Conservation (phyloP, 1,140 invertebrate genomes). For the Bombus impatiens region DNA sequence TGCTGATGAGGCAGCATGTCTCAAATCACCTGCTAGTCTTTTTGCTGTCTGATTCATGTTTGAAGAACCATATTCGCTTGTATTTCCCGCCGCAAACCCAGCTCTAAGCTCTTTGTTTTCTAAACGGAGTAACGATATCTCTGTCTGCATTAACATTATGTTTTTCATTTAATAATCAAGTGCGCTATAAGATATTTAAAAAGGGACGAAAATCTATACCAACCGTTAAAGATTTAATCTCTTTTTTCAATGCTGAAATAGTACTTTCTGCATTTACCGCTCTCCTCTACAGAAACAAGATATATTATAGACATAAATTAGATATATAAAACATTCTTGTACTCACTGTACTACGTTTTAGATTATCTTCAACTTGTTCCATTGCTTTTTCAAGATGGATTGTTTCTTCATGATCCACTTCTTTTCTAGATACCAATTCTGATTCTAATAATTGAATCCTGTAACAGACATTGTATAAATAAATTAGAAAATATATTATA, state of each 20-base stretch:
- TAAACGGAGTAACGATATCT: constrained; percentile 80
- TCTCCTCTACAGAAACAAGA: constrained; percentile 80
- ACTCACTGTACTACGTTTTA: constrained; percentile 84
- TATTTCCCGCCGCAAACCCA: constrained; percentile 71
- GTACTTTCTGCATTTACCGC: constrained; percentile 83
- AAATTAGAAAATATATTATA: constrained; percentile 22
- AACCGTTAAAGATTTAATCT: constrained; percentile 85
- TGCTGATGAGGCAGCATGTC: constrained; percentile 85
- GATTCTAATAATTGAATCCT: constrained; percentile 79
- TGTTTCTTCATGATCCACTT: constrained; percentile 82
- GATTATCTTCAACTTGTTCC: constrained; percentile 84
- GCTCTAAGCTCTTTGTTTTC: constrained; percentile 78
- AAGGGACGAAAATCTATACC: constrained; percentile 1
- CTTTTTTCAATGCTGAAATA: constrained; percentile 83
- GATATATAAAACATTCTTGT: constrained; percentile 2
- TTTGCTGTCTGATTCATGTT: constrained; percentile 73
- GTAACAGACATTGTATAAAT: constrained; percentile 17
- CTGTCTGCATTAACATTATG: constrained; percentile 71
- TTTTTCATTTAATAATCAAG: not conserved
- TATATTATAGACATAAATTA: constrained; percentile 4
- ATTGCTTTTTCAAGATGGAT: constrained; percentile 83
- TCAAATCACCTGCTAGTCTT: constrained; percentile 83
- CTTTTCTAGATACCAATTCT: constrained; percentile 82
- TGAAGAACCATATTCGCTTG: constrained; percentile 58
- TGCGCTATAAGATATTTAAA: not conserved